Conservation (phyloP, 2,113 vertebrate genomes). For the Macquaria australasica region DNA sequence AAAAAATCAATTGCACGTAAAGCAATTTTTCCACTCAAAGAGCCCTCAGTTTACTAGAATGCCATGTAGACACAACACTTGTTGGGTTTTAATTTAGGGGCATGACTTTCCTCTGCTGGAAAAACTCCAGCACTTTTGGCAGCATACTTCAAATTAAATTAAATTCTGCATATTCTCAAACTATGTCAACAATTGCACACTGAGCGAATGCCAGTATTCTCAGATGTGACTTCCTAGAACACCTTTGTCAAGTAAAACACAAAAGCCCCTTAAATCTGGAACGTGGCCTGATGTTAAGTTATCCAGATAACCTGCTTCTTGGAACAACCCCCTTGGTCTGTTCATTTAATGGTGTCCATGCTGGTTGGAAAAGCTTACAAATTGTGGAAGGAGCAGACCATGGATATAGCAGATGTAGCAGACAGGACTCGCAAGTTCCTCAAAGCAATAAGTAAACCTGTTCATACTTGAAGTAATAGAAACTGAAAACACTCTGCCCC, state of each 20-base stretch:
- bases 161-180: background rate
- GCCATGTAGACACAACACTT: background rate
- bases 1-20: background rate
- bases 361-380: background rate
- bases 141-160: background rate
- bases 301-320: background rate
- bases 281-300: background rate
- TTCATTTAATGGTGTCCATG: background rate
- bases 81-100: slow-evolving; percentile 16
- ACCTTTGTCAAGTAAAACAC: background rate
- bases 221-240: slow-evolving; percentile 1
- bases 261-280: background rate
- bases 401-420: background rate
- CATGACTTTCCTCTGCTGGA: slow-evolving; percentile 11
- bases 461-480: background rate
- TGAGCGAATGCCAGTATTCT: background rate
- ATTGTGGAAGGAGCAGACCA: background rate
- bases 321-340: background rate
- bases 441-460: background rate
- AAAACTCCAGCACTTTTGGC: background rate
- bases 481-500: background rate
- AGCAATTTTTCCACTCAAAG: background rate
- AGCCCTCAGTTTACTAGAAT: background rate
- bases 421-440: background rate
- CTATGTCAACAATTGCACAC: background rate